Evolutionary conservation across 2,888 invertebrate genomes (phyloP).

Genomic region (Oeneis ivallda): DNA sequence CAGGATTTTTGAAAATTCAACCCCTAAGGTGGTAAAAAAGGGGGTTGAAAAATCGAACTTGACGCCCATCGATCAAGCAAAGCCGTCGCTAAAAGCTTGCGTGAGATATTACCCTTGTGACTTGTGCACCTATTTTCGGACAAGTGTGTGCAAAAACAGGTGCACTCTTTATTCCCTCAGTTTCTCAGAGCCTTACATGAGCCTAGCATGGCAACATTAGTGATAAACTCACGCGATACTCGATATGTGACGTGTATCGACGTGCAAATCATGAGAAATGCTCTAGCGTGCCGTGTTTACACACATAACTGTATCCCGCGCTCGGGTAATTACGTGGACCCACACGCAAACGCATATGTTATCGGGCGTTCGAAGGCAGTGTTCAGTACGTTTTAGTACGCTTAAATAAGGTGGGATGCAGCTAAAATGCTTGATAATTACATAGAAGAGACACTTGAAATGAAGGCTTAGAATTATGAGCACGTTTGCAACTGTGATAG

Average conservation of each 20-base stretch:
- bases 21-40: too few species aligned
- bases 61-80: too few species aligned
- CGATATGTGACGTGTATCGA: conserved; percentile 15
- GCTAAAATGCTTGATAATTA: background rate
- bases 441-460: background rate
- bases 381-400: conserved; percentile 6
- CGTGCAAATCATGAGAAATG: conserved; percentile 18
- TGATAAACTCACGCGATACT: conserved; percentile 17
- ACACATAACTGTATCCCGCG: conserved; percentile 12
- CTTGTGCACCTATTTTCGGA: too few species aligned
- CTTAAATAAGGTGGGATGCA: too few species aligned
- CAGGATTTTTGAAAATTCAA: too few species aligned
- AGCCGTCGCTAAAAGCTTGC: too few species aligned
- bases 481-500: too few species aligned
- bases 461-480: background rate
- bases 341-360: conserved; percentile 12
- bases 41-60: too few species aligned
- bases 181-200: too few species aligned
- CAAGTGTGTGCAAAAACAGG: too few species aligned
- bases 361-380: background rate
- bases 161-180: too few species aligned
- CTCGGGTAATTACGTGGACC: conserved; percentile 17
- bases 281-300: conserved; percentile 14
- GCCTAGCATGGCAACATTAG: conserved; percentile 1
- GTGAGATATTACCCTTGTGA: too few species aligned